Conservation (phyloP, 2,888 invertebrate genomes). For the Philhelius pedissequus region DNA sequence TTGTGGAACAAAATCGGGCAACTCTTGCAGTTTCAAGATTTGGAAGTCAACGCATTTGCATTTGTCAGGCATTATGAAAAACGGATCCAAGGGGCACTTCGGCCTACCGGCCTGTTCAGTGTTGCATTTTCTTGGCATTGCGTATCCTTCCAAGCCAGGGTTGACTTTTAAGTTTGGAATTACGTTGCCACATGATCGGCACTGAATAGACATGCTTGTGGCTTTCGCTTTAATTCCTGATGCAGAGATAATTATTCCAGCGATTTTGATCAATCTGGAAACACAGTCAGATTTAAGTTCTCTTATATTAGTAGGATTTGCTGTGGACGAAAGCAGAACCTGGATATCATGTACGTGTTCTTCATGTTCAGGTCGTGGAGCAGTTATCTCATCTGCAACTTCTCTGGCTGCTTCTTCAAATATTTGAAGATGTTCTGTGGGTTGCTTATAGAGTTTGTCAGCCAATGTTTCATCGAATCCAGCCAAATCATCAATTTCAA, state of each 20-base stretch:
- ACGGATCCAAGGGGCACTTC: slow-evolving; percentile 98
- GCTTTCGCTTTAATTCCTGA: slow-evolving; percentile 97
- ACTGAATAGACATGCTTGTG: slow-evolving; percentile 96
- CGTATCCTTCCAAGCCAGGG: slow-evolving; percentile 97
- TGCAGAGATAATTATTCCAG: slow-evolving; percentile 96
- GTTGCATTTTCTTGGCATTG: slow-evolving; percentile 95
- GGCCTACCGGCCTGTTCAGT: slow-evolving; percentile 96
- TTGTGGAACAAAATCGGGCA: slow-evolving; percentile 92
- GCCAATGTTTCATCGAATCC: slow-evolving; percentile 96
- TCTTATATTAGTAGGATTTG: slow-evolving; percentile 89
- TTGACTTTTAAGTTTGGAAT: slow-evolving; percentile 94
- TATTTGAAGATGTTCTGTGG: slow-evolving; percentile 94
- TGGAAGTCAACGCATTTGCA: slow-evolving; percentile 99
- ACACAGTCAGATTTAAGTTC: slow-evolving; percentile 96
- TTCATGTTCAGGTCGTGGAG: slow-evolving; percentile 93
- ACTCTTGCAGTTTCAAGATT: slow-evolving; percentile 97
- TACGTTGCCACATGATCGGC: slow-evolving; percentile 93
- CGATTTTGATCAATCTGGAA: slow-evolving; percentile 94
- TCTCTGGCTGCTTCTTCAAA: slow-evolving; percentile 98
- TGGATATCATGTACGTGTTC: slow-evolving; percentile 95
- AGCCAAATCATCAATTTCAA: slow-evolving; percentile 95
- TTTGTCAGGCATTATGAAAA: slow-evolving; percentile 98
- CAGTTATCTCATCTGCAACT: slow-evolving; percentile 97
- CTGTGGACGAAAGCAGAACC: slow-evolving; percentile 90
- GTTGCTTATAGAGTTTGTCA: slow-evolving; percentile 94